A percentile compares a stretch with the other conserved stretches of the same genome.
Evolutionary conservation across 2,797 vertebrate species (phyloP).

Genomic region (Acanthurus leucopareius): DNA sequence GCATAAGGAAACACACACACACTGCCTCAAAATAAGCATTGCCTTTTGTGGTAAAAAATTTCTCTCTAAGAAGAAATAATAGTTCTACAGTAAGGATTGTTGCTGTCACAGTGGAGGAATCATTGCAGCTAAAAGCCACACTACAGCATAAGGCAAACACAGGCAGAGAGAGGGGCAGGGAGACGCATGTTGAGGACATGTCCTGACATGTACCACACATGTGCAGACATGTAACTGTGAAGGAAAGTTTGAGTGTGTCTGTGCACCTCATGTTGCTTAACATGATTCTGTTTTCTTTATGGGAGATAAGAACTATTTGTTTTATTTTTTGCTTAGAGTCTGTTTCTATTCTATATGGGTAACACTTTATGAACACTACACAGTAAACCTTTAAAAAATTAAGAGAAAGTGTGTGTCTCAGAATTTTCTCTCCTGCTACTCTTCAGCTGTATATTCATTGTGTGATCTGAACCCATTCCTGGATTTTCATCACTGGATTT

Average conservation of each 20-base stretch:
- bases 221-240: slow-evolving; percentile 35
- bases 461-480: too few relatives aligned
- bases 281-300: background rate
- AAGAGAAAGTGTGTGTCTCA: too few relatives aligned
- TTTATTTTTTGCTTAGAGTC: background rate
- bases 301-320: background rate
- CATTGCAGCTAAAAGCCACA: background rate
- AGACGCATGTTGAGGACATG: slow-evolving; percentile 48
- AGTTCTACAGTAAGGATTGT: background rate
- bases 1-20: background rate
- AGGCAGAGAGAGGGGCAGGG: background rate
- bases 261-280: background rate
- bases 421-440: too few relatives aligned
- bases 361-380: slow-evolving; percentile 3
- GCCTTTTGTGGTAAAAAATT: background rate
- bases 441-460: too few relatives aligned
- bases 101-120: background rate
- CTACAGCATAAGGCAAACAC: background rate
- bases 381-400: too few relatives aligned
- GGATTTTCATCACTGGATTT: too few relatives aligned
- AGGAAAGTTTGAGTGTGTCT: background rate
- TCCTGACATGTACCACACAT: slow-evolving; percentile 54
- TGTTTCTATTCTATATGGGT: background rate
- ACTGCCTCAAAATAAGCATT: background rate
- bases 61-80: background rate